These are phyloP conservation scores for Acropora yongei DNA, from an alignment of 64 coral and sea anemone species.

Conservation along the genomic window DNA sequence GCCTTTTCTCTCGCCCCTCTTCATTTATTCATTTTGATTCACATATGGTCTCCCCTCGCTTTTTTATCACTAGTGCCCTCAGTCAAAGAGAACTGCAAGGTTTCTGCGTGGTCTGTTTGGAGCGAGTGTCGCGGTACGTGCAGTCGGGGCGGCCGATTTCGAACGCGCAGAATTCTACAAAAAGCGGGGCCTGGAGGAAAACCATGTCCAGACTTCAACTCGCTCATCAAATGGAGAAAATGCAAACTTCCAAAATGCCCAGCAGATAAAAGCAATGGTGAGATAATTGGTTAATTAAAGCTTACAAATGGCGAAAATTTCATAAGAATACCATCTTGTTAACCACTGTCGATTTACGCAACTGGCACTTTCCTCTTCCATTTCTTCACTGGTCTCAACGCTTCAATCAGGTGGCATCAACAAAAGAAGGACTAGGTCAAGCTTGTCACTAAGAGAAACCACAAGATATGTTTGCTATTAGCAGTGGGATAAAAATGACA, in stretches of 20 bases:
- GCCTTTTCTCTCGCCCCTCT: no score
- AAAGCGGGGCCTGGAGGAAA: constrained; percentile 18
- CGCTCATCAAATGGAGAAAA: constrained; percentile 26
- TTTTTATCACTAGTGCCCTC: neutral
- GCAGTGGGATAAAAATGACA: no score
- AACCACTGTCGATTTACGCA: neutral
- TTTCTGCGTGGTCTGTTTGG: constrained; percentile 56
- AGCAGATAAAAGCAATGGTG: constrained; percentile 37
- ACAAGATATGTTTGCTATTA: no score
- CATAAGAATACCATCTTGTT: neutral
- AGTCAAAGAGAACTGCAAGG: constrained; percentile 18
- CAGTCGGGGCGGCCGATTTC: constrained; percentile 35
- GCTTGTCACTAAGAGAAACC: no score
- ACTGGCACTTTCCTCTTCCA: neutral
- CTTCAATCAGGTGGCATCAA: no score
- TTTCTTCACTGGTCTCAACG: no score
- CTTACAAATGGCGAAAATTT: neutral
- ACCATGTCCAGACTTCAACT: neutral
- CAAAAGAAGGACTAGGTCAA: no score
- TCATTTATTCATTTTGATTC: no score
- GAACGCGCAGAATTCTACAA: constrained; percentile 51
- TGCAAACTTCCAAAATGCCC: constrained; percentile 56
- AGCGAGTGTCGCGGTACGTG: constrained; percentile 38
- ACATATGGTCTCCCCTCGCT: no score
- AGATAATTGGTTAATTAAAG: neutral